Evolutionary conservation across 2,113 vertebrate genomes (phyloP), one percentile per base, ranked within the genome.

Genomic region (Dicerorhinus sumatrensis): DNA sequence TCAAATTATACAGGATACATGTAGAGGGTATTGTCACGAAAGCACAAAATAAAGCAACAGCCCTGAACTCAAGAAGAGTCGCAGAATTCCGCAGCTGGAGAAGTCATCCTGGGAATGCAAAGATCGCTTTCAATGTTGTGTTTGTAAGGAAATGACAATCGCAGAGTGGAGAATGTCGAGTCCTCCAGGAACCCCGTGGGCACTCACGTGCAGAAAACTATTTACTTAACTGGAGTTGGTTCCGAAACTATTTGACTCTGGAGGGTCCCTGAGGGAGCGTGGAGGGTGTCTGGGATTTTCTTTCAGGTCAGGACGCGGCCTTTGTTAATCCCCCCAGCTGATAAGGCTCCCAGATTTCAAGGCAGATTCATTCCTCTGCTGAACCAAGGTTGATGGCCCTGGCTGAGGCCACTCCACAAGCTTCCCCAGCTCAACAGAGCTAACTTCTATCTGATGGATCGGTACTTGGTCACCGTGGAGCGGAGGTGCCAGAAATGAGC

Each of bases 1-100:
- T 97, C 98, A 94, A 96, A 97, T 95, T 72, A 95, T 94, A 60
- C 86, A 91, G 98, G 97, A 96, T 94, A 89, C 96, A 79, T 94
- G 96, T 97, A 92, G 98, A 97, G 98, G 92, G 96, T 89, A 96
- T 97, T 87, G 98, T 97, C 98, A 94, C 67, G 94, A 98, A 97
- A 95, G 93, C 73, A 23, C 91, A 75, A 33, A 90, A 36, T 91
- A 95, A 91, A 97, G 98, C 90, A 29, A 86, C 81, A 85, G 88
- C 97, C 96, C 72, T 89, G 97, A 97, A 96, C 98, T 96, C 96
- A 42, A 83, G 86, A 95, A 98, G 97, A 46, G 6, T 2, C 13
- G 42, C 89, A 87, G 96, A 96, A 97, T 97, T 97, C 97, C 92
- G 91, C 79, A 13, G 83, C 92, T 46, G 89, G 67, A 9, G 9